Base-by-base conservation (phyloP, 2,888 invertebrate species). In the Phaedon cochleariae region DNA sequence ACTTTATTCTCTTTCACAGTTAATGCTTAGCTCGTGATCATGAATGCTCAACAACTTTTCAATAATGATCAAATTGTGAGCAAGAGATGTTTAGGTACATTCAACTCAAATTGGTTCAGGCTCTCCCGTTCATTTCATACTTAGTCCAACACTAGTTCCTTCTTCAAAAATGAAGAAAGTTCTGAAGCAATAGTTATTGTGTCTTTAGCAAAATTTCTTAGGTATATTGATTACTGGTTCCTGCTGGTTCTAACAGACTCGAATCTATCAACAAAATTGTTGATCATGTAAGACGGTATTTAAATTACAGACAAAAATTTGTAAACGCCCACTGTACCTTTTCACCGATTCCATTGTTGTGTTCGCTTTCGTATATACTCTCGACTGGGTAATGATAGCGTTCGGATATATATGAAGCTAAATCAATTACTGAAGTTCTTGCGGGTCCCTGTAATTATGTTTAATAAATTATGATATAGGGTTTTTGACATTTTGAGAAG, bases 291-390 rank as follows among this genome's bases (percentile, higher is more conserved):
- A 29, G 46, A 29, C 57, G 57, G 57, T 57, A 45, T 57, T 21
- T 15, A 57, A 57, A 57, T 57, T 57, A 57, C 57, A 57, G 57
- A 57, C 45, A 57, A 57, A 55, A 57, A 57, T 57, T 57, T 45
- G 20, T 22, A 45, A 3, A 45, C 55, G 55, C 55, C 55, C 17
- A 57, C 55, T 41, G 45, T 18, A 18, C 17, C 18, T 57, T 45
- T 57, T 31, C 26, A 46, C 57, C 45, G 41, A 45, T 45, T 57
- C 45, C 46, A 45, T 45, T 57, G 55, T 55, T 21, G 41, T 46
- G n/a, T 55, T 41, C 22, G 22, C 41, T 41, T 41, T 15, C n/a
- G n/a, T n/a, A 41, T 41, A 41, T 41, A 10, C 41, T 41, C 41
- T 41, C 15, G 41, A 15, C 41, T 41, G 41, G 4, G 41, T 41